Base-by-base conservation (phyloP, 30 jellyfish, hydroid and myxozoan species). In the Clytia hemisphaerica region DNA sequence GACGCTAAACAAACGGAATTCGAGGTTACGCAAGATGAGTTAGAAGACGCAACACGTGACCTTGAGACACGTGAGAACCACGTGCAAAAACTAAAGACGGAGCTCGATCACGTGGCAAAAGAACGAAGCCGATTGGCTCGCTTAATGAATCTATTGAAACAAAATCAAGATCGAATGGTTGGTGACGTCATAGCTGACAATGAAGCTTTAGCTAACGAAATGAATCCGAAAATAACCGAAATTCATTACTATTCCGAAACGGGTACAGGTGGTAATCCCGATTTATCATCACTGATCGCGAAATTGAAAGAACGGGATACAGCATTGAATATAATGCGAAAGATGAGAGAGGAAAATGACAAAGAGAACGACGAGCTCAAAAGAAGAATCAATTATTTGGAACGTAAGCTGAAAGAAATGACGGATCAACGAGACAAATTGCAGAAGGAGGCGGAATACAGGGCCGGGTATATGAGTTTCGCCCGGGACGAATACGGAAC, bases 1-100 rank as follows among this genome's bases (percentile, higher is more conserved):
- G 94, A 89, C 73, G 98, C 98, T 6, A 89, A 89, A 58, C 81
- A 95, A 14, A 73, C 98, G 4, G 98, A 89, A 34, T 89, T 64
- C 78, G 98, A 89, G 62, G 93, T 89, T 53, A 89, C 98, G 40
- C 98, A 89, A 65, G 98, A 76, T 33, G 98, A 89, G 70, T 77
- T 89, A 50, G 95, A 89, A 54, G 98, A 89, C 53, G 75, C 93
- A 29, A 89, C 94, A 2, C 82, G 93, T 18, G 94, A 71, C 30
- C 37, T 89, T 51, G 98, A 89, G 65, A 45, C 80, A 37, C 86
- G 84, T 29, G 98, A 89, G 53, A 24, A 55, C 45, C 19, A 75
- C 12, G 18, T 80, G 75, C 83, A 61, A 24, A 63, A 77, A 37
- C 32, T 81, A 25, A 61, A 79, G 36, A 60, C 37, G 9, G 95